Evolutionary conservation across 1,140 invertebrate genomes (phyloP).

Genomic region (Drosophila kanapiae): DNA sequence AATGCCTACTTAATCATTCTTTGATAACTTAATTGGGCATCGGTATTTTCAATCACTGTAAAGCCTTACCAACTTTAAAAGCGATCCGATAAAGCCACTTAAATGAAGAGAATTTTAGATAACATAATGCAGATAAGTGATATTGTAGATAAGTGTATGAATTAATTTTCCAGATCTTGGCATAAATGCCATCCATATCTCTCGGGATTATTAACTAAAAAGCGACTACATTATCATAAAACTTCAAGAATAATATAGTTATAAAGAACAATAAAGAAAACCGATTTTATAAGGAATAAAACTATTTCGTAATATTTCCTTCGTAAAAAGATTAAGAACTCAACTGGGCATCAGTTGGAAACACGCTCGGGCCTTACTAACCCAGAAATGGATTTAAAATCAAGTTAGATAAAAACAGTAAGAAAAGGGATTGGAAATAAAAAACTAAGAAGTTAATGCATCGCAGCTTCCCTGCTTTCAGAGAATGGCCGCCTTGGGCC

Average conservation of each 20-base stretch:
- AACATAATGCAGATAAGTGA: no score
- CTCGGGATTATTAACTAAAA: not conserved
- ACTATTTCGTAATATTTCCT: not conserved
- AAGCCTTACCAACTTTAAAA: constrained; percentile 26
- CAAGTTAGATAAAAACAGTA: not conserved
- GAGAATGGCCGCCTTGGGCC: constrained; percentile 63
- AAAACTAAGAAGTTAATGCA: not conserved
- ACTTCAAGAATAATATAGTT: not conserved
- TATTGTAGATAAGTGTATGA: no score
- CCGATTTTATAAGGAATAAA: not conserved
- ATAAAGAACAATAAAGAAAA: not conserved
- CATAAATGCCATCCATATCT: not conserved
- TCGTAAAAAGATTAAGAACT: not conserved
- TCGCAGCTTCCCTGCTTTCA: constrained; percentile 31
- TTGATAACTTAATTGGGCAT: not conserved
- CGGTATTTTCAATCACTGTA: not conserved
- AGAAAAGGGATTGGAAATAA: not conserved
- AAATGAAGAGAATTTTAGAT: not conserved
- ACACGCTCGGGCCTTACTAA: constrained; percentile 48
- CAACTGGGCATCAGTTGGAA: not conserved
- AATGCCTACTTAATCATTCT: no score
- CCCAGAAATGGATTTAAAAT: constrained; percentile 35
- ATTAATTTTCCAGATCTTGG: no score
- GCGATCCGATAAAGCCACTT: not conserved
- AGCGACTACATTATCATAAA: not conserved